phyloP scores from a whole-genome alignment of 2,797 vertebrate genomes.

The Falco novaeseelandiae region DNA sequence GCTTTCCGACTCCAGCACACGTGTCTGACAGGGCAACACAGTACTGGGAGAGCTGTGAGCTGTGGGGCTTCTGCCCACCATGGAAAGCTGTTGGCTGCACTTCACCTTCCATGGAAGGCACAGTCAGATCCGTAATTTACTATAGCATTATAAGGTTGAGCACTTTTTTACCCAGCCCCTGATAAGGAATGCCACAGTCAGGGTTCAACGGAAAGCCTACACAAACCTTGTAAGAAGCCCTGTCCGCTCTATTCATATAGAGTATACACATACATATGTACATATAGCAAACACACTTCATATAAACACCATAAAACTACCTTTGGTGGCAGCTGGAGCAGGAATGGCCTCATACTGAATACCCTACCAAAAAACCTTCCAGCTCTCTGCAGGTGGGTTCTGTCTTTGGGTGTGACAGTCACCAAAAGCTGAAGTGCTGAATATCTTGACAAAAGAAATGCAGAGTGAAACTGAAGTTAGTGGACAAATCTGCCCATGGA shows the following conservation, averaged over 20 bases:
- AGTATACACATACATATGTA: too few species aligned
- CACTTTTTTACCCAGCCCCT: neutral
- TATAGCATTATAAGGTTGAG: neutral
- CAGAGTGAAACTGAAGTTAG: neutral
- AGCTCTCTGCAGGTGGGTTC: neutral
- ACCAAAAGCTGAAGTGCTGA: neutral
- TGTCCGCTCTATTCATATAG: neutral
- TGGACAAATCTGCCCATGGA: neutral
- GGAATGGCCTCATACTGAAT: neutral
- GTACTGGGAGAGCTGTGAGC: neutral
- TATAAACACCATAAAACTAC: neutral
- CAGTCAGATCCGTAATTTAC: neutral
- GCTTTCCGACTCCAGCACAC: neutral
- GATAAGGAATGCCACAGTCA: neutral
- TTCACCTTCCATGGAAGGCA: neutral
- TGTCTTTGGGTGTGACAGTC: neutral
- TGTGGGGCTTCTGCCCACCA: neutral
- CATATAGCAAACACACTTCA: too few species aligned
- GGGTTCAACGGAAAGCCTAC: fast-evolving
- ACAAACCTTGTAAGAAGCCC: neutral
- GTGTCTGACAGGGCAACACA: neutral
- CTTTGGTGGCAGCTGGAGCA: neutral
- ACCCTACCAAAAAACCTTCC: neutral
- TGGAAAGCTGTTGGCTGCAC: neutral
- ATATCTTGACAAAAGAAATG: neutral